These are phyloP conservation scores for Plutella xylostella DNA, from an alignment of 2,888 invertebrate species.

Conservation along the genomic window DNA sequence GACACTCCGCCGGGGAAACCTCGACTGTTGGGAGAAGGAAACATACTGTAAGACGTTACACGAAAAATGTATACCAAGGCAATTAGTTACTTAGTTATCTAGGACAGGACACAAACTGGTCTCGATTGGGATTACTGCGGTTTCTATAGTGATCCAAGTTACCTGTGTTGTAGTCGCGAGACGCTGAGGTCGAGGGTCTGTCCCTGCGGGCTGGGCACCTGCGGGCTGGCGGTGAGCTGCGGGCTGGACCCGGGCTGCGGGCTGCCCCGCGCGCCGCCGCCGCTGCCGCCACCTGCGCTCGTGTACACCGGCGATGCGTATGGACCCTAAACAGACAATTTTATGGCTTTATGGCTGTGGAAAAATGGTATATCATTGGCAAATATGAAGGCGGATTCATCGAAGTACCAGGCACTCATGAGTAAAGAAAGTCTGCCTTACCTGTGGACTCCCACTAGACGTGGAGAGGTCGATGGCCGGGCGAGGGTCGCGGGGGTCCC, in stretches of 20 bases:
- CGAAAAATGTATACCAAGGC: too few relatives aligned
- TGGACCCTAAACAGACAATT: slow-evolving; percentile 79
- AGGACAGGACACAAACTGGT: too few relatives aligned
- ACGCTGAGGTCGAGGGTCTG: slow-evolving; percentile 92
- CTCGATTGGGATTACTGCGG: too few relatives aligned
- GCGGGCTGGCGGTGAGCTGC: slow-evolving; percentile 83
- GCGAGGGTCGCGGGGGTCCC: slow-evolving; percentile 82
- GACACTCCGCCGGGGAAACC: slow-evolving; percentile 75
- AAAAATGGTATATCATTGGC: too few relatives aligned
- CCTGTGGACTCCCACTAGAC: slow-evolving; percentile 91
- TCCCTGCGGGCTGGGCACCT: slow-evolving; percentile 92
- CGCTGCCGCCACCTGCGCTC: slow-evolving; percentile 78
- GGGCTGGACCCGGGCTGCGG: slow-evolving; percentile 90
- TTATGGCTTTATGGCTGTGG: too few relatives aligned
- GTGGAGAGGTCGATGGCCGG: slow-evolving; percentile 90
- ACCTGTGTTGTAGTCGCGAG: slow-evolving; percentile 88
- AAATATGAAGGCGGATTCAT: not conserved
- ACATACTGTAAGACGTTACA: not conserved
- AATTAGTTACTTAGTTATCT: too few relatives aligned
- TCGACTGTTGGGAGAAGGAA: slow-evolving; percentile 48
- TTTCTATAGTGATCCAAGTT: too few relatives aligned
- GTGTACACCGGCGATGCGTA: slow-evolving; percentile 83
- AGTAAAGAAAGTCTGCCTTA: slow-evolving; percentile 24
- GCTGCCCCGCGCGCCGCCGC: slow-evolving; percentile 79
- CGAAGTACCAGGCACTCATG: not conserved